Evolutionary conservation across 2,113 vertebrate species (phyloP).

Genomic region (Eretmochelys imbricata): DNA sequence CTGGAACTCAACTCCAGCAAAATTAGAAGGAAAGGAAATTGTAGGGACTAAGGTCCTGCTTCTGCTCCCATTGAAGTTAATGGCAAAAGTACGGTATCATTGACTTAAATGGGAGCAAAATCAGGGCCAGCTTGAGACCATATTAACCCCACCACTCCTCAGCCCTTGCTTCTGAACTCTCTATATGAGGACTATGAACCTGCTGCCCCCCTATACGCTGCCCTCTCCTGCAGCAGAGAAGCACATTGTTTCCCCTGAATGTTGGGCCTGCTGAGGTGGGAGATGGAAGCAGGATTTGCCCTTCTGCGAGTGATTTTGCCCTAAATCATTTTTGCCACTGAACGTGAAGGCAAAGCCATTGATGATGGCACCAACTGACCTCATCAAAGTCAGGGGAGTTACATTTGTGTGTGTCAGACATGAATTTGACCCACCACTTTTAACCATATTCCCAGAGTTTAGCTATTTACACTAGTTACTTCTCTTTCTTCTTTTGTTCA

Average conservation of each 20-base stretch:
- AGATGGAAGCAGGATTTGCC: not conserved
- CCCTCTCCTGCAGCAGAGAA: not conserved
- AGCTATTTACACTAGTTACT: not conserved
- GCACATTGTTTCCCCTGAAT: not conserved
- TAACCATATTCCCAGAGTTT: not conserved
- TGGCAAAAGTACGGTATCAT: not conserved
- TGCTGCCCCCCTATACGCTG: too few relatives aligned
- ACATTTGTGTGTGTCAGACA: not conserved
- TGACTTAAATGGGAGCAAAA: not conserved
- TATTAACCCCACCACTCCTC: not conserved
- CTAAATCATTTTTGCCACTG: not conserved
- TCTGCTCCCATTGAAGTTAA: not conserved
- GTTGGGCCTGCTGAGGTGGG: not conserved
- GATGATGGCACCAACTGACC: not conserved
- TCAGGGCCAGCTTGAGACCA: not conserved
- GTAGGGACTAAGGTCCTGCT: constrained; percentile 22
- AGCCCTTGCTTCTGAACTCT: too few relatives aligned
- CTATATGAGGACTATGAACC: too few relatives aligned
- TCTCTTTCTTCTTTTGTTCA: not conserved
- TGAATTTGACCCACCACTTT: not conserved
- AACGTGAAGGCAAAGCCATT: not conserved
- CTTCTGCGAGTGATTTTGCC: not conserved
- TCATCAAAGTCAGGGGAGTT: not conserved
- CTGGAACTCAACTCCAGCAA: constrained; percentile 65
- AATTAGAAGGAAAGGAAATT: constrained; percentile 70